Evolutionary conservation across 2,113 vertebrate genomes (phyloP), one percentile per base, ranked within the genome.

Genomic region (Microcebus tavaratra): DNA sequence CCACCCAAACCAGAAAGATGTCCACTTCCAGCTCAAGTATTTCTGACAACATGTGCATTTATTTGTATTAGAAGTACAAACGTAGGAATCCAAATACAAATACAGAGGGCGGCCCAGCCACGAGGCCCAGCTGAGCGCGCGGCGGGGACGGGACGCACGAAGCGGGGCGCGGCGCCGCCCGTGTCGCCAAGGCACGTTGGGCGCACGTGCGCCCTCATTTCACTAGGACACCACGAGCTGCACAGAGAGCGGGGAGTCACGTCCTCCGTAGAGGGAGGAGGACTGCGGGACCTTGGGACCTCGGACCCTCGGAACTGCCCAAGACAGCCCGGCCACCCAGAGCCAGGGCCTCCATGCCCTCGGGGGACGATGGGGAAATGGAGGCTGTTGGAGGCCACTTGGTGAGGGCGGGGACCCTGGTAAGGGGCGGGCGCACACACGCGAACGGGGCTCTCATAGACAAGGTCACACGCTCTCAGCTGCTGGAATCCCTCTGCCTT

Each of bases 61-160:
- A 99, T 99, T 99, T 96, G 97, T 98, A 98, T 98, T 97, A 98
- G 98, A 98, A 99, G 98, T 99, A 99, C 98, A 99, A 99, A 99
- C 97, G 94, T 98, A 98, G 95, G 97, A 98, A 98, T 98, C 95
- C 98, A 98, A 98, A 98, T 99, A 98, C 98, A 98, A 99, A 98
- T 98, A 98, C 98, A 98, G 98, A 99, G 97, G 98, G 90, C 95
- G 87, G 97, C 98, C 97, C 97, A 97, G 98, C 98, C 88, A 12
- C 11, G 21, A 57, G 91, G 81, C 85, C 92, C 85, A 36, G 88
- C 42, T 65, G 87, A 73, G 48, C 81, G 90, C 42, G 39, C 12
- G 45, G 90, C 14, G 23, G 90, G 76, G 75, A 50, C 91, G 1
- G 70, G 87, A 83, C 48, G 17, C 72, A 93, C 88, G 27, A 67